phyloP scores from a whole-genome alignment of 2,797 vertebrate genomes.

The Momotus momota region DNA sequence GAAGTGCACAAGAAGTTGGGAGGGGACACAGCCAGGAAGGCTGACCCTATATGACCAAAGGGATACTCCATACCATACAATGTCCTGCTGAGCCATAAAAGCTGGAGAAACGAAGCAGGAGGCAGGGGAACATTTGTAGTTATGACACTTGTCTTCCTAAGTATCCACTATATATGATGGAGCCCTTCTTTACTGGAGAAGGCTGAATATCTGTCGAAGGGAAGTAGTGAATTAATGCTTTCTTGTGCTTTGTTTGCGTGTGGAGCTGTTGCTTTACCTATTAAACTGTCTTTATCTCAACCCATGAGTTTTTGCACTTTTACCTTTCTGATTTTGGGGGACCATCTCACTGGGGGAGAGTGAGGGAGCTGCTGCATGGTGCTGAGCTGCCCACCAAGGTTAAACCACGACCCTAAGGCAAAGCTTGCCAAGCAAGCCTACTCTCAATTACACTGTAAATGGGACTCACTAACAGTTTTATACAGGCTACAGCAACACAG shows the following conservation, averaged over 20 bases:
- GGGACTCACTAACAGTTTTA: background rate
- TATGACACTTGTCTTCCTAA: background rate
- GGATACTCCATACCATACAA: too few relatives aligned
- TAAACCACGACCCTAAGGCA: background rate
- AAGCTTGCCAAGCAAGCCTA: background rate
- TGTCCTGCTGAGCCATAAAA: background rate
- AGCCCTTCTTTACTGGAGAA: background rate
- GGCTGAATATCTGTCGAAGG: background rate
- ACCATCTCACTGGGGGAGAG: accelerated
- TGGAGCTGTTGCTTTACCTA: background rate
- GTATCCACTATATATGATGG: accelerated
- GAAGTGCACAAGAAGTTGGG: too few relatives aligned
- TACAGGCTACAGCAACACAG: background rate
- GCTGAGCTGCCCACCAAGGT: background rate
- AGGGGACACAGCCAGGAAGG: too few relatives aligned
- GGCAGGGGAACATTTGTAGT: accelerated
- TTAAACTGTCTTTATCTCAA: background rate
- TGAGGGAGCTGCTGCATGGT: background rate
- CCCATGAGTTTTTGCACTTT: background rate
- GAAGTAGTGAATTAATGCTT: background rate
- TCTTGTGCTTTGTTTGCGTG: background rate
- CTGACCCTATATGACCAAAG: too few relatives aligned
- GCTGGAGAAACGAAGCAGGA: background rate
- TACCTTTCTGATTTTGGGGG: background rate
- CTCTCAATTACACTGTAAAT: background rate